Base-by-base conservation (phyloP, 2,797 vertebrate species). In the Cynodonichthys magdalenae region DNA sequence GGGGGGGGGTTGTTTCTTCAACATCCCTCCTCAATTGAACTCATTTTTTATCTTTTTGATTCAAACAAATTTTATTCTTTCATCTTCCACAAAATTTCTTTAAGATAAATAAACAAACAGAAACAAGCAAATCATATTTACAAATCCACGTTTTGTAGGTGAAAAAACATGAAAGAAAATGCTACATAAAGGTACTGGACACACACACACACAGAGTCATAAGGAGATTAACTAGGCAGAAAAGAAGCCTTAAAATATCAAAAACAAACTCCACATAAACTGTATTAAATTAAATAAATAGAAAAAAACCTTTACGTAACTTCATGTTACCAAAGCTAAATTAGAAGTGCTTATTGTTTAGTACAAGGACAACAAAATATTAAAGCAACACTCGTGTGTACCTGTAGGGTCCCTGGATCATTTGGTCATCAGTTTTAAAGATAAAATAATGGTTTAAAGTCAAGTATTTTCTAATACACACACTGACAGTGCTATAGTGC, bases 201-300 rank as follows among this genome's bases (percentile, higher is more conserved):
- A 78, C 41, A 72, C 66, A 77, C 24, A 24, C 24, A 24, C 24
- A 24, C 24, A 34, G 17, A 47, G 10, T 9, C 11, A 20, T 20
- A 45, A 67, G 46, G 10, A 59, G 19, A 58, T 42, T 66, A 57
- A 67, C 52, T 77, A 68, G 15, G 27, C 27, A 50, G 45, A 55
- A 77, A 39, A 64, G 24, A 74, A 44, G 10, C 17, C 34, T 59
- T 44, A 34, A 80, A 19, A 76, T 45, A 53, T 64, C 42, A 81
- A 36, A 24, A 79, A 75, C 34, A 68, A 66, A 77, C 39, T 74
- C 50, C 53, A 82, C 80, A 77, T 73, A 86, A 48, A 79, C 29
- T 9, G 18, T 63, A 61, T 89, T 90, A 90, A 89, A 86, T 90
- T 80, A 89, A 66, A 63, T 39, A 11, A 90, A 91, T 91, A 91